These are phyloP conservation scores for Meiosimyza platycephala DNA, from an alignment of 2,888 invertebrate species.

Conservation along the genomic window DNA sequence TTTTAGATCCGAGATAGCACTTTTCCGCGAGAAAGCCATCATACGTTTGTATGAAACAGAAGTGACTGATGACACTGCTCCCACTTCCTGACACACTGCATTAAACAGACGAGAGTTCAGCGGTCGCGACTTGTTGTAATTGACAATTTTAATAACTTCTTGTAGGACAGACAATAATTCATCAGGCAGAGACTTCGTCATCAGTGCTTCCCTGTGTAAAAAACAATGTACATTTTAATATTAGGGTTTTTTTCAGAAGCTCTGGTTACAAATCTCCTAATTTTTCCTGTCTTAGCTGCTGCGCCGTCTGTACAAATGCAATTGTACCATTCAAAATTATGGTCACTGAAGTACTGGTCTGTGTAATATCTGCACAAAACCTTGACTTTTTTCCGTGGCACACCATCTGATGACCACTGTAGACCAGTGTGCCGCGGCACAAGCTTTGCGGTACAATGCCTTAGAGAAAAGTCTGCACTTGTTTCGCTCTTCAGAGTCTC, in stretches of 20 bases:
- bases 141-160: not conserved
- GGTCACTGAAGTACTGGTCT: constrained; percentile 17
- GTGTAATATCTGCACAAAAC: too few relatives aligned
- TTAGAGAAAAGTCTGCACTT: too few relatives aligned
- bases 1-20: not conserved
- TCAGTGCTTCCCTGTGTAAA: not conserved
- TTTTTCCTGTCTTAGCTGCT: constrained; percentile 6
- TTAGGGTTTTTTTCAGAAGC: constrained; percentile 15
- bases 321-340: constrained; percentile 19
- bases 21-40: constrained; percentile 1
- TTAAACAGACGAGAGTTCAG: too few relatives aligned
- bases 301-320: constrained; percentile 19
- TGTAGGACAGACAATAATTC: constrained; percentile 25
- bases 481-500: too few relatives aligned
- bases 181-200: constrained; percentile 25
- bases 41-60: not conserved
- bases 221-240: not conserved
- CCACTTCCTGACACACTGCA: too few relatives aligned
- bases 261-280: constrained; percentile 15
- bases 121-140: too few relatives aligned
- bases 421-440: too few relatives aligned
- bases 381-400: too few relatives aligned
- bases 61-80: too few relatives aligned
- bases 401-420: too few relatives aligned
- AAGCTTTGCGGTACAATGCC: too few relatives aligned